Conservation (phyloP, 2,113 vertebrate species). For the Nycticryphes semicollaris region DNA sequence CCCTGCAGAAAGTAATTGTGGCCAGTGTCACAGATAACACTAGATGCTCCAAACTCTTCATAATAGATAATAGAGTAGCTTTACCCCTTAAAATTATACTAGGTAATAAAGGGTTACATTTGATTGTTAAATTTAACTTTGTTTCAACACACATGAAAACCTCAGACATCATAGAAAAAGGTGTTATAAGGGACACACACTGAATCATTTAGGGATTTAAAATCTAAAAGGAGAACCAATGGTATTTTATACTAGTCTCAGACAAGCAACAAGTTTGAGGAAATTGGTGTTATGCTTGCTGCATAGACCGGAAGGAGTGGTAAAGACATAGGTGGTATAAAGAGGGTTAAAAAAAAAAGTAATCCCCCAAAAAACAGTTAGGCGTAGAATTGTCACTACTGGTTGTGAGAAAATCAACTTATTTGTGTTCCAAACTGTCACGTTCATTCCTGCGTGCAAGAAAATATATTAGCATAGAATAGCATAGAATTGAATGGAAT, state of each 20-base stretch:
- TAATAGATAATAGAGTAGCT: neutral
- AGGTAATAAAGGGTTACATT: neutral
- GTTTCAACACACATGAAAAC: neutral
- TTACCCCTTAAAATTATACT: neutral
- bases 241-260: neutral
- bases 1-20: neutral
- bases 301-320: neutral
- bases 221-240: neutral
- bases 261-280: neutral
- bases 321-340: neutral
- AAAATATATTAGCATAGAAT: neutral
- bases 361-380: neutral
- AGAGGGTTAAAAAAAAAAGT: fast-evolving
- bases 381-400: neutral
- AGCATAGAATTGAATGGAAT: neutral
- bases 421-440: neutral
- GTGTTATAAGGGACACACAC: neutral
- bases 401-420: neutral
- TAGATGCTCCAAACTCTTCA: neutral
- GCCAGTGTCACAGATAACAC: neutral
- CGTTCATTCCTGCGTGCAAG: neutral
- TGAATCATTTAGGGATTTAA: neutral
- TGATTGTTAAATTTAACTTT: neutral
- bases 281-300: neutral
- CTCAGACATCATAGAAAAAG: neutral